Percentiles rank a stretch among this genome's conserved stretches.
phyloP scores from a whole-genome alignment of 2,888 invertebrate genomes.

The Adelognathus sp. region DNA sequence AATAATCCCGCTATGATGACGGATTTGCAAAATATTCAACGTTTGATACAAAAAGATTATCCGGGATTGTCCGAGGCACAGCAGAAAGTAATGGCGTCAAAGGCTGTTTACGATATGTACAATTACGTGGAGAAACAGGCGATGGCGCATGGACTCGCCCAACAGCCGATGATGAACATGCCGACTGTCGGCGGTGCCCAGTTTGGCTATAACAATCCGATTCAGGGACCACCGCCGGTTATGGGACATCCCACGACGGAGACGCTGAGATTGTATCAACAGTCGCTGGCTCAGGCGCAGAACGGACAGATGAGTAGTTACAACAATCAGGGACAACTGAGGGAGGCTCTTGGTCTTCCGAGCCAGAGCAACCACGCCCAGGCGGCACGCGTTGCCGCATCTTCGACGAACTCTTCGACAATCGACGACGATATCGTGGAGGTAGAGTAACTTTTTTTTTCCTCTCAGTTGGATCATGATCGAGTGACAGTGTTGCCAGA shows the following conservation, averaged over 20 bases:
- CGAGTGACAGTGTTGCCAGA: no score
- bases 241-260: slow-evolving; percentile 38
- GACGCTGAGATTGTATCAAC: slow-evolving; percentile 44
- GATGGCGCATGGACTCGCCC: slow-evolving; percentile 21
- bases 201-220: slow-evolving; percentile 18
- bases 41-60: slow-evolving; percentile 72
- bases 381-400: background rate
- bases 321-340: slow-evolving; percentile 18
- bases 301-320: slow-evolving; percentile 51
- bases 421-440: slow-evolving; percentile 59
- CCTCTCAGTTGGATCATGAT: no score
- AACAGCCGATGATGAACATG: slow-evolving; percentile 14
- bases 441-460: slow-evolving; percentile 30
- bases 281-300: slow-evolving; percentile 20
- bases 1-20: slow-evolving; percentile 51
- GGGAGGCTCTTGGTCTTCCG: background rate
- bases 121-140: slow-evolving; percentile 72
- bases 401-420: slow-evolving; percentile 31
- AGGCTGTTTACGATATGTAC: slow-evolving; percentile 74
- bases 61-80: slow-evolving; percentile 71
- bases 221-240: slow-evolving; percentile 20
- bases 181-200: background rate
- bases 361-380: slow-evolving; percentile 7
- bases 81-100: slow-evolving; percentile 67
- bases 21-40: slow-evolving; percentile 63